Base-by-base conservation (phyloP, 2,113 vertebrate genomes). In the Phycodurus eques region DNA sequence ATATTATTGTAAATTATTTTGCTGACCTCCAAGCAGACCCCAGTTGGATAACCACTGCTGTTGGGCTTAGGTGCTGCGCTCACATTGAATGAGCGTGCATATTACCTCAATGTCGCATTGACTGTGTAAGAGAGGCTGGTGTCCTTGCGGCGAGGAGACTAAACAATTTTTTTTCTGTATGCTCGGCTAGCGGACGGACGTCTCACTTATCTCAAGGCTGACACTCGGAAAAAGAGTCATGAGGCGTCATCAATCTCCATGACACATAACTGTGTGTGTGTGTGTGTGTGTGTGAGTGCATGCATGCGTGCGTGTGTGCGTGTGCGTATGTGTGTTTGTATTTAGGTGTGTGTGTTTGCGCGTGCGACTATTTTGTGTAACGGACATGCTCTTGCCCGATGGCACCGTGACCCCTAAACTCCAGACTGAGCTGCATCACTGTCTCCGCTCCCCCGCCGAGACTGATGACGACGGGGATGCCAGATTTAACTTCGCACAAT, bases 191-290 rank as follows among this genome's bases (percentile, higher is more conserved):
- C 67, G 66, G 74, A 76, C 47, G 39, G 70, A 74, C 71, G 70
- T 83, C 73, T 76, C 53, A 77, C 73, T 86, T 70, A 65, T 81
- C 70, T 79, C 70, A 79, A 78, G 72, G 77, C 79, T 76, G 74
- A 79, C 79, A 65, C 27, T 43, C 49, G 46, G 60, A 68, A 54
- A 49, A 39, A 7, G 68, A 72, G 72, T 70, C 72, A 65, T 69
- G 46, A 69, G 70, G 77, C 60, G 20, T 42, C 61, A 78, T 86
- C 73, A 75, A 73, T 76, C 75, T 79, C 49, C 53, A 66, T 66
- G 42, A 22, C 43, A 27, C 43, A 22, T 66, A 20, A 15, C 12
- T 65, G 11, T 65, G 43, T 65, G 43, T 65, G 6, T 14, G 42
- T 65, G 63, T 65, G 20, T 44, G 62, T 43, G 39, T 43, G 62